Evolutionary conservation across 2,113 vertebrate genomes (phyloP).

Genomic region (Micronycteris hirsuta): DNA sequence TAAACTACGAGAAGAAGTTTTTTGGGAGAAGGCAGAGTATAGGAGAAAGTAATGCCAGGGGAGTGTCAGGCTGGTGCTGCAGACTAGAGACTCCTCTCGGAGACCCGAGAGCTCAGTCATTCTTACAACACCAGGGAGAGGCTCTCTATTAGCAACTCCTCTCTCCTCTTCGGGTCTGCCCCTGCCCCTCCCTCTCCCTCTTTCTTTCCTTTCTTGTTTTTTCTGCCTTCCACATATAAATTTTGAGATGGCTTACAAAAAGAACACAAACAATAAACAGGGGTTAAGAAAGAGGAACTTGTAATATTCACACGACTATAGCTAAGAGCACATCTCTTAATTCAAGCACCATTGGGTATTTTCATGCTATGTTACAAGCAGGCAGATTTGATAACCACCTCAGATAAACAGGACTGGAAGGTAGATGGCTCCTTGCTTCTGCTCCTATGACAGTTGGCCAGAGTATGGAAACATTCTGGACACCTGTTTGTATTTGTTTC

Average conservation of each 20-base stretch:
- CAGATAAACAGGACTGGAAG: neutral
- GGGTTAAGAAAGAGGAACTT: constrained; percentile 6
- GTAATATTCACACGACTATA: neutral
- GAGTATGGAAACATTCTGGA: neutral
- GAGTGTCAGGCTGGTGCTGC: neutral
- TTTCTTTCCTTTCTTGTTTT: neutral
- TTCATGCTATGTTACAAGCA: neutral
- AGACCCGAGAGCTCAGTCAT: neutral
- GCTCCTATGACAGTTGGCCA: neutral
- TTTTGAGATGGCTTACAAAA: neutral
- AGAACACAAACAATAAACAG: neutral
- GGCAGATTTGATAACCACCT: neutral
- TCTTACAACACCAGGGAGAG: neutral
- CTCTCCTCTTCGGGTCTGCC: neutral
- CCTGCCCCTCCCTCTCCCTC: neutral
- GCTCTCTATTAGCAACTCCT: neutral
- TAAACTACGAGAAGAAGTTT: neutral
- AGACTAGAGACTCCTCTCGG: neutral
- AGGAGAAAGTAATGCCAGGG: neutral
- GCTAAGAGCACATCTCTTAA: neutral
- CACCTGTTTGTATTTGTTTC: constrained; percentile 18
- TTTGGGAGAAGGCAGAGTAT: neutral
- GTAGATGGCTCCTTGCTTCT: neutral
- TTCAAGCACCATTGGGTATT: neutral
- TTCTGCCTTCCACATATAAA: neutral